Evolutionary conservation across 1,140 invertebrate species (phyloP).

Genomic region (Anastrepha obliqua): DNA sequence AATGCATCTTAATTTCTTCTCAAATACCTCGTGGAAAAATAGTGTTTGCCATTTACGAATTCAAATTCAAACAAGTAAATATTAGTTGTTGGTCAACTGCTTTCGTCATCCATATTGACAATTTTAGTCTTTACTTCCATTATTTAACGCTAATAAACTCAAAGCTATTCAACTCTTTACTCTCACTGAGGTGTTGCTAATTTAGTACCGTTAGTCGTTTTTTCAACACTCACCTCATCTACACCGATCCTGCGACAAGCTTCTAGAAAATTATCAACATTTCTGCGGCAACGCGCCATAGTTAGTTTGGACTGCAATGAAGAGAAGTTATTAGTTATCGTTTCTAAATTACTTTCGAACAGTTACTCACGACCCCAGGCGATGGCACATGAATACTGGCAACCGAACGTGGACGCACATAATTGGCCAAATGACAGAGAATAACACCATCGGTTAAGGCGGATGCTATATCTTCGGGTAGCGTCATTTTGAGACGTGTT

Average conservation of each 20-base stretch:
- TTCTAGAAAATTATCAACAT: constrained; percentile 96
- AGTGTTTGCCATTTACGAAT: too few relatives aligned
- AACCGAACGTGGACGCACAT: constrained; percentile 91
- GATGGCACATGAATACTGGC: constrained; percentile 96
- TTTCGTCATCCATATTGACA: too few relatives aligned
- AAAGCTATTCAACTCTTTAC: not conserved
- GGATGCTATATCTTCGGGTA: constrained; percentile 90
- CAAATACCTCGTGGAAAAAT: too few relatives aligned
- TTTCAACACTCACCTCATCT: constrained; percentile 85
- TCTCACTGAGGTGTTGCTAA: too few relatives aligned
- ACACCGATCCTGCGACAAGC: constrained; percentile 95
- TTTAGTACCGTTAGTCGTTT: not conserved
- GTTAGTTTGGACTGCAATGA: constrained; percentile 90
- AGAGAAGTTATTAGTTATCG: constrained; percentile 54
- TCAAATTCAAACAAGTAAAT: too few relatives aligned
- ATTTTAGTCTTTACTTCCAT: too few relatives aligned
- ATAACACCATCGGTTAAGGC: constrained; percentile 93
- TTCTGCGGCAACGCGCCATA: constrained; percentile 92
- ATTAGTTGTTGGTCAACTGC: too few relatives aligned
- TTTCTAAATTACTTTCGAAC: constrained; percentile 4
- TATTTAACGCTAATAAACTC: not conserved
- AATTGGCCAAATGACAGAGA: constrained; percentile 94
- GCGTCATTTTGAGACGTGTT: constrained; percentile 88
- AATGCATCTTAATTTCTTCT: too few relatives aligned
- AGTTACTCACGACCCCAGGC: constrained; percentile 89